Evolutionary conservation across 2,888 invertebrate species (phyloP).

Genomic region (Sylvicola fuscatus): DNA sequence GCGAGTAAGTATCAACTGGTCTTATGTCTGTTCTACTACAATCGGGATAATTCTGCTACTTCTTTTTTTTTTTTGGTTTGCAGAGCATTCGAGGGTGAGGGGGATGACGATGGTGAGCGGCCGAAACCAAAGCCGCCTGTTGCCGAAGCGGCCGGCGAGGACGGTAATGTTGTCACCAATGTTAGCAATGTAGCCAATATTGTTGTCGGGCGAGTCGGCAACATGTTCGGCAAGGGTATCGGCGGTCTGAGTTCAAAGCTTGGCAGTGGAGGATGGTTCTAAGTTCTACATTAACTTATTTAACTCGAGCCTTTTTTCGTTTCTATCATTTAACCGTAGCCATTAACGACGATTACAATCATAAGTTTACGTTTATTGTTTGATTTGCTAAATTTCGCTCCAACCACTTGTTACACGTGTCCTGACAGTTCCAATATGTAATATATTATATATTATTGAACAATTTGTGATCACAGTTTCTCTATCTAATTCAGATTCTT

Average conservation of each 20-base stretch:
- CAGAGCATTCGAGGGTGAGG: slow-evolving; percentile 3
- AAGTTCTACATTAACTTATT: slow-evolving; percentile 14
- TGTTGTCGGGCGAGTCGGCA: slow-evolving; percentile 73
- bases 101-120: slow-evolving; percentile 3
- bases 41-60: too few relatives aligned
- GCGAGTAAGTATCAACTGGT: slow-evolving; percentile 20
- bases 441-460: too few relatives aligned
- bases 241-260: slow-evolving; percentile 78
- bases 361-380: too few relatives aligned
- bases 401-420: too few relatives aligned
- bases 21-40: too few relatives aligned
- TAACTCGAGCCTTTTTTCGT: too few relatives aligned
- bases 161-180: slow-evolving; percentile 47
- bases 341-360: too few relatives aligned
- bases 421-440: too few relatives aligned
- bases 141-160: slow-evolving; percentile 31
- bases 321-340: too few relatives aligned
- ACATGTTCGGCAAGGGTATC: slow-evolving; percentile 76
- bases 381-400: too few relatives aligned
- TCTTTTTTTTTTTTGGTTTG: not conserved
- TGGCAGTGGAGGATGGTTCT: slow-evolving; percentile 77
- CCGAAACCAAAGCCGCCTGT: slow-evolving; percentile 26
- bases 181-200: slow-evolving; percentile 62
- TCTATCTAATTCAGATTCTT: too few relatives aligned
- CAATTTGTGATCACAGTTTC: too few relatives aligned